Percentiles rank a stretch among this genome's conserved stretches.
These are phyloP conservation scores for Allobates femoralis DNA, from an alignment of 2,797 vertebrate genomes.

Conservation along the genomic window DNA sequence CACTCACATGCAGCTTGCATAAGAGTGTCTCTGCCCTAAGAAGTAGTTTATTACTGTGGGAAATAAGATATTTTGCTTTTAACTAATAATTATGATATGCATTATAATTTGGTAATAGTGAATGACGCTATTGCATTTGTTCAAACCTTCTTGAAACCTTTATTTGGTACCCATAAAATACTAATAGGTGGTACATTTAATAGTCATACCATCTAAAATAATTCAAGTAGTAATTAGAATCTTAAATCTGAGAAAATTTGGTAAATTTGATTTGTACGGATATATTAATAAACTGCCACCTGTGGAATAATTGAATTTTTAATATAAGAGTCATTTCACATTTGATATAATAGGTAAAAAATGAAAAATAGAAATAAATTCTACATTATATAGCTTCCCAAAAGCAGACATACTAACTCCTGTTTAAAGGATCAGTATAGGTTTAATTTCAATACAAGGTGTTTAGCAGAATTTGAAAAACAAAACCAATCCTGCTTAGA, in stretches of 20 bases:
- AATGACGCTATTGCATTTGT: not conserved
- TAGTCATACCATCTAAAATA: too few species aligned
- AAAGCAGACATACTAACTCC: not conserved
- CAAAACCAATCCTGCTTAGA: not conserved
- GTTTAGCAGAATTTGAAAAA: not conserved
- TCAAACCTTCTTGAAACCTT: not conserved
- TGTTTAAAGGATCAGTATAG: not conserved
- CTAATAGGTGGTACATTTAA: too few species aligned
- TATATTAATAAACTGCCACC: slow-evolving; percentile 3
- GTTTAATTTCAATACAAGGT: not conserved
- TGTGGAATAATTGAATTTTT: not conserved
- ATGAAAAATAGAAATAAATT: not conserved
- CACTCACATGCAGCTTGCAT: too few species aligned
- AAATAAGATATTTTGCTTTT: not conserved
- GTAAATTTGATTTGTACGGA: slow-evolving; percentile 9
- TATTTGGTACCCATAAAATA: too few species aligned
- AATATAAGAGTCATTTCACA: not conserved
- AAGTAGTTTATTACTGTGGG: not conserved
- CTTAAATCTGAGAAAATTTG: not conserved
- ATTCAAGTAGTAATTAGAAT: slow-evolving; percentile 6
- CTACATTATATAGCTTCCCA: not conserved
- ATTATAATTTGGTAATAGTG: not conserved
- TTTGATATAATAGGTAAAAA: not conserved
- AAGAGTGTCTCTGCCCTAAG: too few species aligned
- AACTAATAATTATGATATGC: not conserved